Evolutionary conservation across 2,113 vertebrate species (phyloP).

Genomic region (Nycticorax nycticorax): DNA sequence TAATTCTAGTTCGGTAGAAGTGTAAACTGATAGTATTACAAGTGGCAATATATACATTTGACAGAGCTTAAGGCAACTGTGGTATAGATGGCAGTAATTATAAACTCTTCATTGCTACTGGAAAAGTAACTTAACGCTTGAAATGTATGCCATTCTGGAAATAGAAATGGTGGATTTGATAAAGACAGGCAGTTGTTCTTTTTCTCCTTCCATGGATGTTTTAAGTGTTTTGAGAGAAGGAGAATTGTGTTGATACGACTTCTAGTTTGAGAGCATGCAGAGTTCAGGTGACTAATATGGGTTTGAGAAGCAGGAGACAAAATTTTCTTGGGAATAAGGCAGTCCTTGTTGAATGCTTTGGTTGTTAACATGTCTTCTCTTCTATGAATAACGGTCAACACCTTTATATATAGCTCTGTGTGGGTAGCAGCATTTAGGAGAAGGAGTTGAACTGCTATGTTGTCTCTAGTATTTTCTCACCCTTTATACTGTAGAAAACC

Average conservation of each 20-base stretch:
- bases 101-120: background rate
- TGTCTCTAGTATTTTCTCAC: conserved; percentile 2
- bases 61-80: background rate
- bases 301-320: background rate
- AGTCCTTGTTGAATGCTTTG: background rate
- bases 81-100: background rate
- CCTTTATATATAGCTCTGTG: background rate
- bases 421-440: background rate
- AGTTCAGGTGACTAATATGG: background rate
- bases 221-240: background rate
- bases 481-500: background rate
- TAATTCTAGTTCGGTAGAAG: background rate
- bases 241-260: background rate
- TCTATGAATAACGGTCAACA: background rate
- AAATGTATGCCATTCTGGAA: background rate
- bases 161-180: background rate
- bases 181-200: background rate
- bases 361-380: background rate
- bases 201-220: background rate
- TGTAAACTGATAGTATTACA: background rate
- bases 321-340: background rate
- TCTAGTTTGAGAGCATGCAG: background rate
- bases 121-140: background rate
- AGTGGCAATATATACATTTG: background rate
- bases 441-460: background rate